A percentile compares a stretch with the other conserved stretches of the same genome.
phyloP scores from a whole-genome alignment of 2,797 vertebrate species.

The Hemitrygon akajei region DNA sequence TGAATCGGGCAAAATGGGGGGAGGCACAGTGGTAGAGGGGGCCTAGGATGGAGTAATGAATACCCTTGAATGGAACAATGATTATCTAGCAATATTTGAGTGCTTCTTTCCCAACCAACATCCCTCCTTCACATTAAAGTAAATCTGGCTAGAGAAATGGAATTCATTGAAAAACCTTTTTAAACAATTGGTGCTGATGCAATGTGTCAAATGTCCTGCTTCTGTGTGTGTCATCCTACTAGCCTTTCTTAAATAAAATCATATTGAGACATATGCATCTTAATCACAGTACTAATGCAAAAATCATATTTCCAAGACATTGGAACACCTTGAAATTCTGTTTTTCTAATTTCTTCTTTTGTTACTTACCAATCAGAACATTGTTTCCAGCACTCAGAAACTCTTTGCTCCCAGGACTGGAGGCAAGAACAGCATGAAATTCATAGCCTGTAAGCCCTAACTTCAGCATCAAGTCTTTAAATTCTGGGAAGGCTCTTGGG shows the following conservation, averaged over 20 bases:
- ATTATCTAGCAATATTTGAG: neutral
- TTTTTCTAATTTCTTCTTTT: constrained; percentile 33
- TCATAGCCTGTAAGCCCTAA: constrained; percentile 50
- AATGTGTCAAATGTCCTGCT: neutral
- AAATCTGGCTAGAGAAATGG: neutral
- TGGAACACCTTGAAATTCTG: neutral
- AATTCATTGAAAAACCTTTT: neutral
- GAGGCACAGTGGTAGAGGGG: too few species aligned
- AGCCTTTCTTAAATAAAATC: neutral
- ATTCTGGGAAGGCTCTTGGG: constrained; percentile 51
- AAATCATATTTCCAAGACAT: neutral
- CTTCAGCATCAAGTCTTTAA: constrained; percentile 53
- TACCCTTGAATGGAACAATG: neutral
- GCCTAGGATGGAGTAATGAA: too few species aligned
- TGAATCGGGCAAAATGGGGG: neutral
- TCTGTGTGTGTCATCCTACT: neutral
- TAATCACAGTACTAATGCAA: neutral
- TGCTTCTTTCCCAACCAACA: too few species aligned
- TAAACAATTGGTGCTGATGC: neutral
- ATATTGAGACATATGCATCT: neutral
- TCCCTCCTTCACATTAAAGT: neutral
- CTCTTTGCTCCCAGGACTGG: constrained; percentile 58
- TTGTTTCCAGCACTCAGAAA: constrained; percentile 56
- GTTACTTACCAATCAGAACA: constrained; percentile 60
- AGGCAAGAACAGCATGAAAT: constrained; percentile 52